A percentile compares a stretch with the other conserved stretches of the same genome.
Conservation (phyloP, 2,113 vertebrate species). For the Campylomormyrus tamandua region DNA sequence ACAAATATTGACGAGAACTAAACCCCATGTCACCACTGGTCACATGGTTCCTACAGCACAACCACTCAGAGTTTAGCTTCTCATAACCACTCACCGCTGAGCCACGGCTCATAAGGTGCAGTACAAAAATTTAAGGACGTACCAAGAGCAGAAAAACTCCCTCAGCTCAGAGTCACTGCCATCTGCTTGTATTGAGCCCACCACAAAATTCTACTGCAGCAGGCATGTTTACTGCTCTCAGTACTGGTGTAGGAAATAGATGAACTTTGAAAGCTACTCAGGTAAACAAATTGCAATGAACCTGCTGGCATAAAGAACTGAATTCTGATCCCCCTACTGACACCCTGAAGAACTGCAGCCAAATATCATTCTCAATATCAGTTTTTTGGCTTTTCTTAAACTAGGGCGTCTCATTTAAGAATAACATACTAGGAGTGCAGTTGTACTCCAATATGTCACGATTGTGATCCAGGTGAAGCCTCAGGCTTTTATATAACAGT, state of each 20-base stretch:
- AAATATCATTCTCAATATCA: not conserved
- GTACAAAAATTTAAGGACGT: not conserved
- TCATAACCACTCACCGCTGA: not conserved
- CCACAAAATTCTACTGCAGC: not conserved
- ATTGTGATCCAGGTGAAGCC: too few relatives aligned
- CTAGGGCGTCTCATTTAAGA: not conserved
- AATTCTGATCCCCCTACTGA: not conserved
- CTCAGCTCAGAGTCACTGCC: not conserved
- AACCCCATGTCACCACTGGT: not conserved
- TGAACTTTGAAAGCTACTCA: not conserved
- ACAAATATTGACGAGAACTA: not conserved
- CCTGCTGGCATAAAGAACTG: not conserved
- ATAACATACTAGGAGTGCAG: too few relatives aligned
- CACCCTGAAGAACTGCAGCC: not conserved
- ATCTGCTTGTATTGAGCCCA: not conserved
- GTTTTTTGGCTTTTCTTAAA: not conserved
- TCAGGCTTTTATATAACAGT: too few relatives aligned
- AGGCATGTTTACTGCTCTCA: not conserved
- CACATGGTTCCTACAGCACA: not conserved
- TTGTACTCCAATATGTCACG: too few relatives aligned
- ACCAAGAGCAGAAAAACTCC: not conserved
- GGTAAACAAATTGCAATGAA: not conserved
- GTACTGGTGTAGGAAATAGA: not conserved
- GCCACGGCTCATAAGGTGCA: not conserved
- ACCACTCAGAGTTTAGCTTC: not conserved